phyloP scores from a whole-genome alignment of 1,140 invertebrate species.

The Micrasema minimum region DNA sequence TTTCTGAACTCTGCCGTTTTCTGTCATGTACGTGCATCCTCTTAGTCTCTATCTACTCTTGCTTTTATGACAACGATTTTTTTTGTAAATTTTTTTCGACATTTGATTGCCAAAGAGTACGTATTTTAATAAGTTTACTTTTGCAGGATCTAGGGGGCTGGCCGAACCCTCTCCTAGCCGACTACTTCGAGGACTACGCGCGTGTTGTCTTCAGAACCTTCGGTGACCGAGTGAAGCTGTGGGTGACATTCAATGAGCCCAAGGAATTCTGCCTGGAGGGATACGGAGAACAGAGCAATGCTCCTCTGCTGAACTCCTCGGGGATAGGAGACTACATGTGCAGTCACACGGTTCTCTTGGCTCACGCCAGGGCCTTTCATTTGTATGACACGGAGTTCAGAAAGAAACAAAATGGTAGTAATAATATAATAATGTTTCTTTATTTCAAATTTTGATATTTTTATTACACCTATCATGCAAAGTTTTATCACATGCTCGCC shows the following conservation, averaged over 20 bases:
- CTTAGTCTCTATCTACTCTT: too few species aligned
- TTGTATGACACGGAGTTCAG: constrained; percentile 55
- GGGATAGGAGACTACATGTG: constrained; percentile 65
- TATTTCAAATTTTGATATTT: too few species aligned
- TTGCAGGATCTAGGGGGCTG: constrained; percentile 47
- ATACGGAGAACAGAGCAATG: constrained; percentile 41
- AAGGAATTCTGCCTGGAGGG: constrained; percentile 53
- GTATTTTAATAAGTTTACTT: background rate
- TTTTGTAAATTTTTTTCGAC: too few species aligned
- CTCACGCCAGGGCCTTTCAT: constrained; percentile 68
- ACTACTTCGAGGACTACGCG: constrained; percentile 64
- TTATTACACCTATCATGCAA: too few species aligned
- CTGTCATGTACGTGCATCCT: too few species aligned
- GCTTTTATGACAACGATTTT: too few species aligned
- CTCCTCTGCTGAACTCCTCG: constrained; percentile 52
- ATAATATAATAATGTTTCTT: too few species aligned
- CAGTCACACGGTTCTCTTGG: constrained; percentile 66
- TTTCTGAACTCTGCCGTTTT: too few species aligned
- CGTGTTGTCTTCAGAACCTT: constrained; percentile 59
- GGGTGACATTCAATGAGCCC: constrained; percentile 60
- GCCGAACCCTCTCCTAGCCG: constrained; percentile 56
- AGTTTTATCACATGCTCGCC: too few species aligned
- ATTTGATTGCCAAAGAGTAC: too few species aligned
- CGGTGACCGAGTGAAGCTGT: constrained; percentile 59
- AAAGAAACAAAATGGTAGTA: background rate